Evolutionary conservation across 2,113 vertebrate genomes (phyloP).

Genomic region (Carlito syrichta): DNA sequence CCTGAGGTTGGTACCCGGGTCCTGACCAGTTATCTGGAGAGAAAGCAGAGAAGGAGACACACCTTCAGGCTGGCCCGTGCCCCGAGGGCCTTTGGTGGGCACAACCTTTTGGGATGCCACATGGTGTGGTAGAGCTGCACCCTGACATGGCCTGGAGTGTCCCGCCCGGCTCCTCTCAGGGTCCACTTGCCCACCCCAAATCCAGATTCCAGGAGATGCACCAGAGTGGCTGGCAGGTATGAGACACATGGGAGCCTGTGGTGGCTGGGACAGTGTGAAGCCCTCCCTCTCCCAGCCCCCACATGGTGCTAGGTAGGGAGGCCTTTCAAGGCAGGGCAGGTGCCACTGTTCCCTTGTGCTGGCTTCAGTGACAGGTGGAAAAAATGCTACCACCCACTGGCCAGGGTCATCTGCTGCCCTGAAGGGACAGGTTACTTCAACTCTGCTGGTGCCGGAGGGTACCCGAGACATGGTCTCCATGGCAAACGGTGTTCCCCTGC

Average conservation of each 20-base stretch:
- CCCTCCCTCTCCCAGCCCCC: not conserved
- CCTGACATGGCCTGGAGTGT: not conserved
- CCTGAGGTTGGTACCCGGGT: conserved; percentile 69
- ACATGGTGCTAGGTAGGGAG: not conserved
- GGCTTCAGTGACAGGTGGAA: rapidly evolving
- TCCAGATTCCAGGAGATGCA: not conserved
- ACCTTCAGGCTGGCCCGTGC: rapidly evolving
- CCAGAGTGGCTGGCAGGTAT: rapidly evolving
- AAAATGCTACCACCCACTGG: rapidly evolving
- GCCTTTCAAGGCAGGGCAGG: not conserved
- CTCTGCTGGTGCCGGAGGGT: conserved; percentile 16
- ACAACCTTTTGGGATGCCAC: not conserved
- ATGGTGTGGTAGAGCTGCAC: not conserved
- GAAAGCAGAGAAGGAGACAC: not conserved
- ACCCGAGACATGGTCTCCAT: conserved; percentile 36
- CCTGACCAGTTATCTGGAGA: not conserved
- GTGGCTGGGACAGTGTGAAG: not conserved
- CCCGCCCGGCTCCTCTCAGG: not conserved
- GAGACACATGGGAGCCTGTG: rapidly evolving
- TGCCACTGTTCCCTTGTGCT: rapidly evolving
- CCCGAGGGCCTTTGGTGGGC: not conserved
- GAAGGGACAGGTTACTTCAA: not conserved
- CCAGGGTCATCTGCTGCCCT: not conserved
- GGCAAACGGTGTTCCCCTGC: conserved; percentile 56
- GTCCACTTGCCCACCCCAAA: not conserved